phyloP scores from a whole-genome alignment of 2,888 invertebrate species.

The Lasioglossum lativentre region DNA sequence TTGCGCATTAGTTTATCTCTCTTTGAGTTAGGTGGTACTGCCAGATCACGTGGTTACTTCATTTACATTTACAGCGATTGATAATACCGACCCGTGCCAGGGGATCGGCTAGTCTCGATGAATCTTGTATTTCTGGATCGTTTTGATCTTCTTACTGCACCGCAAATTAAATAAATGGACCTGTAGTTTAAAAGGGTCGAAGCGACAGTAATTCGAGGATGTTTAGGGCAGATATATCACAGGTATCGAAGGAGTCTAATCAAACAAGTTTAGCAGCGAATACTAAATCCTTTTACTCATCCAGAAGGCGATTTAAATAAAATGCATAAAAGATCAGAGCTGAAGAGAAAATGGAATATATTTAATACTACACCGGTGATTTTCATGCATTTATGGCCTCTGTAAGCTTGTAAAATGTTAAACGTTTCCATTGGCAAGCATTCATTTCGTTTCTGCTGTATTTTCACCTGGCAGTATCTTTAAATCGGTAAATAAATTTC shows the following conservation, averaged over 20 bases:
- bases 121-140: too few relatives aligned
- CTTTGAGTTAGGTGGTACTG: too few relatives aligned
- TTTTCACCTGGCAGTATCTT: neutral
- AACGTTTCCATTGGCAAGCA: neutral
- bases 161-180: too few relatives aligned
- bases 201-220: too few relatives aligned
- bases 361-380: neutral
- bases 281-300: neutral
- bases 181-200: too few relatives aligned
- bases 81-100: too few relatives aligned
- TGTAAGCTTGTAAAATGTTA: neutral
- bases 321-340: constrained; percentile 1
- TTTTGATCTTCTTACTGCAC: too few relatives aligned
- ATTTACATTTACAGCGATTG: too few relatives aligned
- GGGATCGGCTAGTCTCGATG: too few relatives aligned
- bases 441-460: neutral
- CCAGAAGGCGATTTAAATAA: neutral
- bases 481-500: neutral
- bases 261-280: neutral
- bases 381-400: neutral
- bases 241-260: neutral
- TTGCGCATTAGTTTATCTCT: too few relatives aligned
- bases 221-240: neutral
- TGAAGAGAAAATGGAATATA: neutral
- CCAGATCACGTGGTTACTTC: too few relatives aligned